These are phyloP conservation scores for Mesorhabditis sp. DNA, from an alignment of 2,888 invertebrate genomes.

Conservation along the genomic window DNA sequence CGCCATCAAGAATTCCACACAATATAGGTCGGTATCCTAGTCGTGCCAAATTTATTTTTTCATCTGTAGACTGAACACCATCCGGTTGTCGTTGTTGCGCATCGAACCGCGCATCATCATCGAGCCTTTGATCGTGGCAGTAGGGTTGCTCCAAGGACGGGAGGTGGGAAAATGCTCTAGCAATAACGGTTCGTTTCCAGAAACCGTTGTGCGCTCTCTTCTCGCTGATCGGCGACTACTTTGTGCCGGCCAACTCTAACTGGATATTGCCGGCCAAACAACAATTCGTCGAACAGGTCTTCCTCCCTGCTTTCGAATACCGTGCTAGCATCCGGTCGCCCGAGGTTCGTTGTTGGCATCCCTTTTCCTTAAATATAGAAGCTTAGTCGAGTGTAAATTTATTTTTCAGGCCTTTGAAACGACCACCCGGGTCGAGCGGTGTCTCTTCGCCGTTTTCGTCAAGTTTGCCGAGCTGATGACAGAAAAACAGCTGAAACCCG, in stretches of 20 bases:
- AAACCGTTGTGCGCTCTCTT: slow-evolving; percentile 31
- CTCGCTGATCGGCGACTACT: slow-evolving; percentile 23
- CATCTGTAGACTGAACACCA: slow-evolving; percentile 12
- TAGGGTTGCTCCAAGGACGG: slow-evolving; percentile 24
- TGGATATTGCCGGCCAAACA: slow-evolving; percentile 16
- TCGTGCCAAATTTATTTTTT: neutral
- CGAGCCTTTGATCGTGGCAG: slow-evolving; percentile 10
- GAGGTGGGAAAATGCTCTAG: slow-evolving; percentile 22
- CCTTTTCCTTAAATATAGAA: neutral
- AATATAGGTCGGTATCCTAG: slow-evolving; percentile 1
- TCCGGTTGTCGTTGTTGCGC: slow-evolving; percentile 27
- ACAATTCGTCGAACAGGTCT: slow-evolving; percentile 18
- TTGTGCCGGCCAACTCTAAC: slow-evolving; percentile 18
- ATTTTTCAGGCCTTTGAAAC: slow-evolving; percentile 26
- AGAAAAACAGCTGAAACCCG: slow-evolving; percentile 13
- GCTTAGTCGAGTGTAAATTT: neutral
- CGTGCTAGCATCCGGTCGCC: slow-evolving; percentile 21
- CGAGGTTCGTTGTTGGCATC: slow-evolving; percentile 16
- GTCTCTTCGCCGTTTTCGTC: slow-evolving; percentile 22
- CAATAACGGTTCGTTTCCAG: slow-evolving; percentile 15
- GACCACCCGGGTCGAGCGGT: slow-evolving; percentile 23
- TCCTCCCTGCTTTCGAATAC: slow-evolving; percentile 23
- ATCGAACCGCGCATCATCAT: slow-evolving; percentile 31
- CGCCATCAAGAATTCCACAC: neutral
- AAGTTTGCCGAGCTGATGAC: slow-evolving; percentile 26